phyloP scores from a whole-genome alignment of 2,113 vertebrate species.

The Jaculus jaculus region DNA sequence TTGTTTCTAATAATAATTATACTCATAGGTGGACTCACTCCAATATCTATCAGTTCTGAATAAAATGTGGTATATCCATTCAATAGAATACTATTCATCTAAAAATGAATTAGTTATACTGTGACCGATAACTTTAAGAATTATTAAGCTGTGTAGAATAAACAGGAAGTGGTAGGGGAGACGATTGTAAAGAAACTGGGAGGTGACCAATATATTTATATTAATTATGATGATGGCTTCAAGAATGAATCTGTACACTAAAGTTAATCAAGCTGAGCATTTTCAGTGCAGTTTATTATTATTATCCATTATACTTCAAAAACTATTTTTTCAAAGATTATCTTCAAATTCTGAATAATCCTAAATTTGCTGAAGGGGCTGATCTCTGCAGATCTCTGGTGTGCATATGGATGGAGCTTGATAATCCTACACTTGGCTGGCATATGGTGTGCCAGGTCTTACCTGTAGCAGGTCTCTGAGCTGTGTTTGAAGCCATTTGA shows the following conservation, averaged over 20 bases:
- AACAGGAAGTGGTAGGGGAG: not conserved
- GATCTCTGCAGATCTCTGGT: not conserved
- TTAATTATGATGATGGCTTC: not conserved
- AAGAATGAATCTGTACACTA: not conserved
- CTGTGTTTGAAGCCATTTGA: conserved; percentile 80
- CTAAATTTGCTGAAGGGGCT: conserved; percentile 2
- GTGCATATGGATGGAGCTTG: no score
- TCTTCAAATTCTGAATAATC: not conserved
- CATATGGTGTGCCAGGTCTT: not conserved
- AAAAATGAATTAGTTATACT: not conserved
- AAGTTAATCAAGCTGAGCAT: conserved; percentile 7
- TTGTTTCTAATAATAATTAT: not conserved
- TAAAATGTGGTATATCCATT: not conserved
- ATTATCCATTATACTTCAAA: not conserved
- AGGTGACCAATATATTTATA: not conserved
- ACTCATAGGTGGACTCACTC: not conserved
- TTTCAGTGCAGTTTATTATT: not conserved
- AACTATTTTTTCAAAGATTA: not conserved
- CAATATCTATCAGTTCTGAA: not conserved
- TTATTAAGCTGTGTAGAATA: no score
- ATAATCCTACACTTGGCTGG: not conserved
- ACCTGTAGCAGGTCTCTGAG: conserved; percentile 73
- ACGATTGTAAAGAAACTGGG: not conserved
- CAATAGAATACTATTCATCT: not conserved
- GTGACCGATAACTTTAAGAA: not conserved